These are phyloP conservation scores for Hydropotes inermis DNA, from an alignment of 2,113 vertebrate species.

Conservation along the genomic window DNA sequence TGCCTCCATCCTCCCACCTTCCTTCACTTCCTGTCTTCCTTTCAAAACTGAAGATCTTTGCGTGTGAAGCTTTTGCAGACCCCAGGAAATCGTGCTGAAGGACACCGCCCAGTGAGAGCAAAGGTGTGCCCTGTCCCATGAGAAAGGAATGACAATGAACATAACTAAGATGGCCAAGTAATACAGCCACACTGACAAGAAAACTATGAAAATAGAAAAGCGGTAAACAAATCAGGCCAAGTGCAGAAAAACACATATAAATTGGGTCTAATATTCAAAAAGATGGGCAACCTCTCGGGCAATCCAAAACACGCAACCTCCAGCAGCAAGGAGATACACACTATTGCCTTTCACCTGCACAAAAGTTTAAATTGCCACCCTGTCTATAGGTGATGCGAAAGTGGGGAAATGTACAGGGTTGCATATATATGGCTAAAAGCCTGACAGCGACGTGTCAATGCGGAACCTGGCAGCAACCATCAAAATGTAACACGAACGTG, in stretches of 20 bases:
- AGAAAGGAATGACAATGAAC: accelerated
- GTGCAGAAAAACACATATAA: not conserved
- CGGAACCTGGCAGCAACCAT: accelerated
- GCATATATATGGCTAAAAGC: accelerated
- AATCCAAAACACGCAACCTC: not conserved
- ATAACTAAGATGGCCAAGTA: accelerated
- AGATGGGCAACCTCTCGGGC: accelerated
- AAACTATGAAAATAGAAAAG: not conserved
- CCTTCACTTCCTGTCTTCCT: accelerated
- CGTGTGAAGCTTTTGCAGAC: accelerated
- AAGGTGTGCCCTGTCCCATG: accelerated
- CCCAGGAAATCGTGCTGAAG: accelerated
- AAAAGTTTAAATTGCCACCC: accelerated
- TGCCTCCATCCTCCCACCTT: accelerated
- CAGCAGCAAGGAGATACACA: accelerated
- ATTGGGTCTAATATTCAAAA: too few relatives aligned
- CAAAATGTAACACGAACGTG: accelerated
- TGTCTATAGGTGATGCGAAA: accelerated
- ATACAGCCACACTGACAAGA: accelerated
- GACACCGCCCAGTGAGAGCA: accelerated
- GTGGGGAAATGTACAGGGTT: accelerated
- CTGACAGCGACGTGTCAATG: accelerated
- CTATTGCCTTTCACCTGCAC: too few relatives aligned
- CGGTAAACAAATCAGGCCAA: accelerated
- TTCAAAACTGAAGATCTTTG: accelerated